Evolutionary conservation across 1,140 invertebrate genomes (phyloP).

Genomic region (Antheraea pernyi): DNA sequence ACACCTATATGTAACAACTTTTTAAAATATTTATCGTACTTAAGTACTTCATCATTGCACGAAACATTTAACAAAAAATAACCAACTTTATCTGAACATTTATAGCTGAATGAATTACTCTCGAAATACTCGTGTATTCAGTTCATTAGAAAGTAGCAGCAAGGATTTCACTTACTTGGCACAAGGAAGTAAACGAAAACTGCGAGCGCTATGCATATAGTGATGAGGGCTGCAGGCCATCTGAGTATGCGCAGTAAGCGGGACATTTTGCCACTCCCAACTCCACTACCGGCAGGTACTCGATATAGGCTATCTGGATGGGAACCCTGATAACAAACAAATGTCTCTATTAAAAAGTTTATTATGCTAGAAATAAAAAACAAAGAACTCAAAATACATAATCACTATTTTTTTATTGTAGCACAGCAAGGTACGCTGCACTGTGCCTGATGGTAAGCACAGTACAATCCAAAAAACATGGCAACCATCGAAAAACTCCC

Average conservation of each 20-base stretch:
- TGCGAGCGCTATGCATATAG: conserved; percentile 67
- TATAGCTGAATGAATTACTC: too few species aligned
- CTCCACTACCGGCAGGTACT: conserved; percentile 44
- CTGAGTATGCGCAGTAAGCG: conserved; percentile 55
- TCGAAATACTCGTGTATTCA: not conserved
- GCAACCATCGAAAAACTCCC: too few species aligned
- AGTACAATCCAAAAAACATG: too few species aligned
- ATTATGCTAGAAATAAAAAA: not conserved
- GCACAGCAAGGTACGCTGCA: too few species aligned
- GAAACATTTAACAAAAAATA: too few species aligned
- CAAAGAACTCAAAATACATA: not conserved
- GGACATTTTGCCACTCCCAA: conserved; percentile 38
- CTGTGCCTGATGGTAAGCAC: too few species aligned
- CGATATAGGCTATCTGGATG: conserved; percentile 76
- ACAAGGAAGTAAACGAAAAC: conserved; percentile 75
- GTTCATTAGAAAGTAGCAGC: not conserved
- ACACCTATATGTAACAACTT: not conserved
- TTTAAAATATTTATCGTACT: not conserved
- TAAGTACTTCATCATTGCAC: too few species aligned
- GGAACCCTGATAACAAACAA: conserved; percentile 61
- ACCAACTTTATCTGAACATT: too few species aligned
- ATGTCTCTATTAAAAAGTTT: not conserved
- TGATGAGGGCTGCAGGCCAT: conserved; percentile 69
- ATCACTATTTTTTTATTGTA: too few species aligned
- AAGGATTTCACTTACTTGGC: conserved; percentile 57